Base-by-base conservation (phyloP, 2,113 vertebrate genomes). In the Tragelaphus scriptus region DNA sequence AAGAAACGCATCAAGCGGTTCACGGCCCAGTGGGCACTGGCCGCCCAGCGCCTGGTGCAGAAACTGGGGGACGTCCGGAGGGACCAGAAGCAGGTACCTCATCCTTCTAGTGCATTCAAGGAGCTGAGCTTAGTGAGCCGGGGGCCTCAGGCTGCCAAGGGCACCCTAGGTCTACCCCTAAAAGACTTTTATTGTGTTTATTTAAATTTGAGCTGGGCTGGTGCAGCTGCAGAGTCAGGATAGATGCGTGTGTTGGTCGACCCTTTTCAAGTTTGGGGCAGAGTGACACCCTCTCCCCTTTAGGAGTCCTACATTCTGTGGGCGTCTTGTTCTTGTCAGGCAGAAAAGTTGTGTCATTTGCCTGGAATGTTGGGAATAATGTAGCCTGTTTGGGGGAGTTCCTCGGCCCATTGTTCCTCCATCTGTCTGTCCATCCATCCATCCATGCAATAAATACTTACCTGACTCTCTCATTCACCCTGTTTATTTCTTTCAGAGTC, bases 1-100 rank as follows among this genome's bases (percentile, higher is more conserved):
- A 99, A 99, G 99, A 99, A 99, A 96, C 99, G 99, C 95, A 99
- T 99, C 85, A 99, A 99, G 96, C 99, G 99, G 97, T 97, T 99
- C 98, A 99, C 99, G 0, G 98, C 98, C 21, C 99, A 99, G 98
- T 99, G 99, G 99, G 98, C 99, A 21, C 96, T 98, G 12, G 99
- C 99, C 0, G 99, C 99, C 44, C 99, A 96, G 79, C 99, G 99
- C 93, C 99, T 99, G 7, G 98, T 99, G 11, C 98, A 98, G 98
- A 99, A 99, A 93, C 99, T 99, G 89, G 98, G 96, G 44, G 97
- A 92, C 8, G 89, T 44, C 91, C 98, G 93, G 97, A 98, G 99
- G 87, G 99, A 99, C 93, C 99, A 99, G 98, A 99, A 99, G 96
- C 99, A 99, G 97, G 99, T 99, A 96, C 7, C 1, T 5, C 5